Evolutionary conservation across 2,113 vertebrate genomes (phyloP).

Genomic region (Datnioides undecimradiatus): DNA sequence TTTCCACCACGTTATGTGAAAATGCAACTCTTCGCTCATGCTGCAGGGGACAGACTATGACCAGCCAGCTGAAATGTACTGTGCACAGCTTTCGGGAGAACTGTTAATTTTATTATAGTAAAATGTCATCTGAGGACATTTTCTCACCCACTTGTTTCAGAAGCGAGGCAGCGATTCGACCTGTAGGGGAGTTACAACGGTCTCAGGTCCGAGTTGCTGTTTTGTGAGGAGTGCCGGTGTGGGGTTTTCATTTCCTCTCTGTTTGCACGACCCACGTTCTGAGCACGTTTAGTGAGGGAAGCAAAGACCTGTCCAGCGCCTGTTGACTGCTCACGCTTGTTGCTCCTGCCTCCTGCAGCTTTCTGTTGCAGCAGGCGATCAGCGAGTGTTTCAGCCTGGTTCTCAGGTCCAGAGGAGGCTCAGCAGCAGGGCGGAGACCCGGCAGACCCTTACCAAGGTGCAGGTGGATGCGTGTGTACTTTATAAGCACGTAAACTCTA

Average conservation of each 20-base stretch:
- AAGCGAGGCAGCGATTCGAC: not conserved
- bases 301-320: not conserved
- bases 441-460: not conserved
- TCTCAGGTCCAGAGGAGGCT: not conserved
- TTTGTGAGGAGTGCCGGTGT: not conserved
- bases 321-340: not conserved
- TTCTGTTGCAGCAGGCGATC: not conserved
- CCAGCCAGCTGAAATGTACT: not conserved
- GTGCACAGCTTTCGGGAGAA: not conserved
- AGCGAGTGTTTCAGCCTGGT: not conserved
- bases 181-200: not conserved
- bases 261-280: not conserved
- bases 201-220: not conserved
- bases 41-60: no score
- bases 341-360: not conserved
- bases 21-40: not conserved
- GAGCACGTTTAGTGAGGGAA: not conserved
- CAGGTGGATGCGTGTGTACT: not conserved
- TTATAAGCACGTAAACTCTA: not conserved
- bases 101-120: not conserved
- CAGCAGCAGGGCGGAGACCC: not conserved
- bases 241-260: slow-evolving; percentile 20
- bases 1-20: not conserved
- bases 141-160: not conserved
- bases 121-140: not conserved